These are phyloP conservation scores for Selenia dentaria DNA, from an alignment of 2,888 invertebrate species.

Conservation along the genomic window DNA sequence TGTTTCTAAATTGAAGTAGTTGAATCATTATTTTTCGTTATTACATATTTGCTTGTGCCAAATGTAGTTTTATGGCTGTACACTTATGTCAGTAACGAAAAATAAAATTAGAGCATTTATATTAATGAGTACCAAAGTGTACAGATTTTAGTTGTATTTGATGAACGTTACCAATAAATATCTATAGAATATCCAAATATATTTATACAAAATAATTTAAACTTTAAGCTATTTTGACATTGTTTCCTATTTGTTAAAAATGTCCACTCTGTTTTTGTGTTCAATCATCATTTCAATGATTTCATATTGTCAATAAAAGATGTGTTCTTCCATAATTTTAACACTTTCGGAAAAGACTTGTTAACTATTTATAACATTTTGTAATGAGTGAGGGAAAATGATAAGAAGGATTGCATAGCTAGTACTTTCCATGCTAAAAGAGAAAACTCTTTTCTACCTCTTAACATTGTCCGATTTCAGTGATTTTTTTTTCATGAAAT, in stretches of 20 bases:
- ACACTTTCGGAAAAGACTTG: conserved; percentile 44
- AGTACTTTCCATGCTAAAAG: too few relatives aligned
- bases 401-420: too few relatives aligned
- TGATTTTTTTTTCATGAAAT: too few relatives aligned
- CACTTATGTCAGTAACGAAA: conserved; percentile 33
- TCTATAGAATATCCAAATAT: conserved; percentile 28
- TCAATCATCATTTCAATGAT: conserved; percentile 33
- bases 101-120: conserved; percentile 53
- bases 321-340: conserved; percentile 38
- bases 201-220: conserved; percentile 19
- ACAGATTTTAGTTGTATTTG: conserved; percentile 45
- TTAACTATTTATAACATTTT: conserved; percentile 49
- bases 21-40: conserved; percentile 36
- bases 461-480: too few relatives aligned
- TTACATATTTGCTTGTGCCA: conserved; percentile 33
- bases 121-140: conserved; percentile 45
- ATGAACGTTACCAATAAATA: conserved; percentile 45
- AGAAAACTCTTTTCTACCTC: too few relatives aligned
- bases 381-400: conserved; percentile 31
- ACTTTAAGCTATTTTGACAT: conserved; percentile 29
- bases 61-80: conserved; percentile 29
- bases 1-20: conserved; percentile 27
- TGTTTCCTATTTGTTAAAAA: conserved; percentile 29
- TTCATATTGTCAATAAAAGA: conserved; percentile 15
- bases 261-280: conserved; percentile 49